Evolutionary conservation across 2,888 invertebrate genomes (phyloP).

Genomic region (Dione vanillae): DNA sequence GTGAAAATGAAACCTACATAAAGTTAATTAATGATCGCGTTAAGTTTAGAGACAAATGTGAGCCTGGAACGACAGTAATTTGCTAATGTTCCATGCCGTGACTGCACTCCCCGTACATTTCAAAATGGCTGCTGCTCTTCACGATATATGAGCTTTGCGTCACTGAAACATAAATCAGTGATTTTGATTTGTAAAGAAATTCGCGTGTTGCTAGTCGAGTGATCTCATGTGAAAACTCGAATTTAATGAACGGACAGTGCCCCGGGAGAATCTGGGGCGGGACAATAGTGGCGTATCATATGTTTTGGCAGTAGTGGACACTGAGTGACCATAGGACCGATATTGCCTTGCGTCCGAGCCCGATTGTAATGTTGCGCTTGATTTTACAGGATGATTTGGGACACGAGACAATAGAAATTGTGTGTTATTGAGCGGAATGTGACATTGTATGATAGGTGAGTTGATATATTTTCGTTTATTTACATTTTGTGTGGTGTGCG

Average conservation of each 20-base stretch:
- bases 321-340: conserved; percentile 79
- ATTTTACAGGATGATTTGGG: conserved; percentile 80
- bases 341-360: conserved; percentile 81
- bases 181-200: conserved; percentile 72
- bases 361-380: conserved; percentile 80
- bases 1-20: conserved; percentile 76
- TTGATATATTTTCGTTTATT: conserved; percentile 74
- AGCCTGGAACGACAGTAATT: conserved; percentile 71
- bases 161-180: conserved; percentile 84
- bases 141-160: conserved; percentile 85
- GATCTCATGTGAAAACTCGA: conserved; percentile 71
- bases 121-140: conserved; percentile 86
- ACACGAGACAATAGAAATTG: conserved; percentile 76
- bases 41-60: conserved; percentile 60
- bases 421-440: conserved; percentile 84
- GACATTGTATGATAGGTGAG: conserved; percentile 84
- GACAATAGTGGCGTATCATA: conserved; percentile 80
- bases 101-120: conserved; percentile 84
- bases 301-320: conserved; percentile 82
- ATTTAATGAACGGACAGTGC: conserved; percentile 66
- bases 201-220: conserved; percentile 72
- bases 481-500: conserved; percentile 71
- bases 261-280: conserved; percentile 66
- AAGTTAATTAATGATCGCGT: conserved; percentile 67
- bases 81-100: conserved; percentile 84